Evolutionary conservation across 2,888 invertebrate genomes (phyloP), one percentile per base, ranked within the genome.

Genomic region (Hyposoter dolosus): DNA sequence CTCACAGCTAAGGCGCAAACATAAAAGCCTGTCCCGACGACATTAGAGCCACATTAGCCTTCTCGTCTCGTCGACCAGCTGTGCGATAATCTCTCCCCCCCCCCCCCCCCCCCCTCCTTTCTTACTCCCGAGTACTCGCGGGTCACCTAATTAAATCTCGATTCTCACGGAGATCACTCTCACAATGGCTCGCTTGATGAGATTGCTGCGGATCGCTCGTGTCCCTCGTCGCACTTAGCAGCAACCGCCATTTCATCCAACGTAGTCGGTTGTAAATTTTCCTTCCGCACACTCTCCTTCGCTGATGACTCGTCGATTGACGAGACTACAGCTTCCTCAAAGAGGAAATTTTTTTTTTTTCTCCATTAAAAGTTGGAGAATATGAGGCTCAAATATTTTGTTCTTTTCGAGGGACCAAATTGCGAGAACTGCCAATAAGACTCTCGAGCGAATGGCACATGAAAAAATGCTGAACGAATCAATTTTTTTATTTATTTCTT

Each of bases 1-100:
- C 87, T 85, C 76, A 68, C 71, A 85, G 65, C 76, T 45, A 45
- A 43, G 66, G 81, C 72, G 68, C 68, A 43, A 76, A 84, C 84
- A 82, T 74, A 84, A 82, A 80, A 66, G 66, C 47, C 47, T 74
- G 45, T 43, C 84, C 89, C 86, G 90, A 90, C 90, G 92, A 92
- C 92, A 93, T 93, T 93, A 93, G 92, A 92, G 92, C 90, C 90
- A 91, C 93, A 93, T 93, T 93, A 93, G 92, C 91, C 90, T 88
- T 89, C 90, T 87, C 88, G 86, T 89, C 92, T 91, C 92, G 91
- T 93, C 91, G 90, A 88, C 90, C 93, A 93, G 91, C 93, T 93
- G 93, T 91, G 90, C 88, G 66, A 74, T 83, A 83, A 43, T 45
- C 45, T 32, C 47, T 10, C 45, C n/a, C 83, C 84, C 74, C 77